Evolutionary conservation across 2,113 vertebrate genomes (phyloP).

Genomic region (Hydropotes inermis): DNA sequence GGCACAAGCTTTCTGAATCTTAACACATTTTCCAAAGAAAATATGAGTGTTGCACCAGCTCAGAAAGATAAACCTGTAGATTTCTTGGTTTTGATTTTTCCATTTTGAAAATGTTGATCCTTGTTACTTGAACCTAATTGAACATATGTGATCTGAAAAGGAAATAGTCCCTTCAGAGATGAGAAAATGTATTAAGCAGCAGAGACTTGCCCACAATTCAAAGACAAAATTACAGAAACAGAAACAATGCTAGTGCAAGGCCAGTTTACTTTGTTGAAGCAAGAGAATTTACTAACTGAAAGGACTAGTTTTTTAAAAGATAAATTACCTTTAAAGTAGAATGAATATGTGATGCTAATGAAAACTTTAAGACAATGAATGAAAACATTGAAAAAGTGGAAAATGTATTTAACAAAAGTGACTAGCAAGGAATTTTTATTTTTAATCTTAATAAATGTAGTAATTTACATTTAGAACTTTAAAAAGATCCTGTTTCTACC

Average conservation of each 20-base stretch:
- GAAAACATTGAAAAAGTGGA: not conserved
- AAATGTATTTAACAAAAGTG: not conserved
- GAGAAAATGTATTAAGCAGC: not conserved
- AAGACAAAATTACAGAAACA: not conserved
- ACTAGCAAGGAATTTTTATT: not conserved
- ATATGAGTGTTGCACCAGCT: not conserved
- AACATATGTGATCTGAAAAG: not conserved
- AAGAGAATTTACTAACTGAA: not conserved
- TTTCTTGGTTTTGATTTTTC: not conserved
- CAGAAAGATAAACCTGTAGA: not conserved
- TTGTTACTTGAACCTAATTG: not conserved
- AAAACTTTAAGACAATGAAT: not conserved
- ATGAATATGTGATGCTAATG: not conserved
- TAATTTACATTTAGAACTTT: not conserved
- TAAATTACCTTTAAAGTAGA: not conserved
- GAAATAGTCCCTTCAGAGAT: not conserved
- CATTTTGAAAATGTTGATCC: not conserved
- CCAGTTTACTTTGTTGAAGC: not conserved
- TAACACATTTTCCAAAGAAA: not conserved
- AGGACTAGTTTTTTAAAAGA: not conserved
- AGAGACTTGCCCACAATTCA: not conserved
- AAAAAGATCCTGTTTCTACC: not conserved
- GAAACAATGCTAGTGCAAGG: not conserved
- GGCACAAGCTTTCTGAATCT: not conserved
- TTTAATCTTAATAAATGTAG: not conserved